A percentile compares a stretch with the other conserved stretches of the same genome.
phyloP scores from a whole-genome alignment of 2,113 vertebrate genomes.

The Noturus placidus region DNA sequence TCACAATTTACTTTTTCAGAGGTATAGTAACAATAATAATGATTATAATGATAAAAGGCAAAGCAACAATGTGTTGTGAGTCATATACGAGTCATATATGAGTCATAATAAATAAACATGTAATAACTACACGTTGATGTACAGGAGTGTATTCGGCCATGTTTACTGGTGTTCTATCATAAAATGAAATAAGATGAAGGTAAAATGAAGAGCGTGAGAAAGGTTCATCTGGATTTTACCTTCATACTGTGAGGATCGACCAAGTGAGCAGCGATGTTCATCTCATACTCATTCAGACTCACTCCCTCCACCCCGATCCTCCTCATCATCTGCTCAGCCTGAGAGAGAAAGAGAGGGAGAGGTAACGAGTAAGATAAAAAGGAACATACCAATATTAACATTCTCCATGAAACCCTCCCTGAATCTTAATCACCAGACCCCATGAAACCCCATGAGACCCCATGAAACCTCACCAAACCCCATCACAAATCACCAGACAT shows the following conservation, averaged over 20 bases:
- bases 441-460: neutral
- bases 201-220: neutral
- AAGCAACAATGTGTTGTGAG: too few species aligned
- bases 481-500: neutral
- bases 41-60: too few species aligned
- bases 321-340: constrained; percentile 79
- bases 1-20: too few species aligned
- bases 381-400: neutral
- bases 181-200: neutral
- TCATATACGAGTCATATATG: too few species aligned
- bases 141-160: neutral
- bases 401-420: neutral
- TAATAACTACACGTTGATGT: neutral
- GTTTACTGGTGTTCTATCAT: neutral
- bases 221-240: constrained; percentile 55
- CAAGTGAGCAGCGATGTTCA: constrained; percentile 76
- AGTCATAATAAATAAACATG: neutral
- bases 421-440: neutral
- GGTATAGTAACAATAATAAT: too few species aligned
- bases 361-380: neutral
- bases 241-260: constrained; percentile 75
- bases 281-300: constrained; percentile 77
- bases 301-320: constrained; percentile 75
- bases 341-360: neutral
- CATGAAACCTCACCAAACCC: neutral